These are phyloP conservation scores for Rhinoptilus africanus DNA, from an alignment of 2,113 vertebrate genomes.

Conservation along the genomic window DNA sequence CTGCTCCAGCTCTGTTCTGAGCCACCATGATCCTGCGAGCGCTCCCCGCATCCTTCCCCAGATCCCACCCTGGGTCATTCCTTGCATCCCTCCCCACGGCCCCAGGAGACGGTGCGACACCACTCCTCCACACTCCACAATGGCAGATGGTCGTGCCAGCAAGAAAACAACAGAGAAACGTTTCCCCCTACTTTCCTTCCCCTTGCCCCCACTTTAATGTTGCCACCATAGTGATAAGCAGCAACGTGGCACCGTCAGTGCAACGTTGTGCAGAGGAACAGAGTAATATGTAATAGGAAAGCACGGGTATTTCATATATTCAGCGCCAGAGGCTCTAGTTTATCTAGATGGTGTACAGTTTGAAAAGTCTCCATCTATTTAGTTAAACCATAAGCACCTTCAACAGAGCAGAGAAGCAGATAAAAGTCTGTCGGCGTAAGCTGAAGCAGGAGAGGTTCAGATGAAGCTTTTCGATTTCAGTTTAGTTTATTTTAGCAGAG, in stretches of 20 bases:
- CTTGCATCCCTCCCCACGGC: too few relatives aligned
- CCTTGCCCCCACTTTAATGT: not conserved
- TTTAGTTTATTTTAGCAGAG: not conserved
- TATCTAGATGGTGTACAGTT: not conserved
- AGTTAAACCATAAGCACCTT: not conserved
- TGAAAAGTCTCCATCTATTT: not conserved
- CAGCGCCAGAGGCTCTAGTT: not conserved
- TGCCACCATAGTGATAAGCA: rapidly evolving
- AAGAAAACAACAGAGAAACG: not conserved
- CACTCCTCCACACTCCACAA: not conserved
- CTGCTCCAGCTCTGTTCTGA: not conserved
- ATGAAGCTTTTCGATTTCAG: not conserved
- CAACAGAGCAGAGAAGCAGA: not conserved
- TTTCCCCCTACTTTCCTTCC: not conserved
- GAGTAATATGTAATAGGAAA: not conserved
- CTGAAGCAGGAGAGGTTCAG: not conserved
- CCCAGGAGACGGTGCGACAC: rapidly evolving
- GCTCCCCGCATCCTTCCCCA: not conserved
- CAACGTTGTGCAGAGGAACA: not conserved
- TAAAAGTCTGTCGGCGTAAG: rapidly evolving
- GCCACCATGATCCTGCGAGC: rapidly evolving
- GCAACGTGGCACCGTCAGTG: rapidly evolving
- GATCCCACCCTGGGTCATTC: not conserved
- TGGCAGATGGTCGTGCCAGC: rapidly evolving
- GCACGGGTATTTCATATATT: not conserved